Evolutionary conservation across 2,888 invertebrate genomes (phyloP).

Genomic region (Hedya salicella): DNA sequence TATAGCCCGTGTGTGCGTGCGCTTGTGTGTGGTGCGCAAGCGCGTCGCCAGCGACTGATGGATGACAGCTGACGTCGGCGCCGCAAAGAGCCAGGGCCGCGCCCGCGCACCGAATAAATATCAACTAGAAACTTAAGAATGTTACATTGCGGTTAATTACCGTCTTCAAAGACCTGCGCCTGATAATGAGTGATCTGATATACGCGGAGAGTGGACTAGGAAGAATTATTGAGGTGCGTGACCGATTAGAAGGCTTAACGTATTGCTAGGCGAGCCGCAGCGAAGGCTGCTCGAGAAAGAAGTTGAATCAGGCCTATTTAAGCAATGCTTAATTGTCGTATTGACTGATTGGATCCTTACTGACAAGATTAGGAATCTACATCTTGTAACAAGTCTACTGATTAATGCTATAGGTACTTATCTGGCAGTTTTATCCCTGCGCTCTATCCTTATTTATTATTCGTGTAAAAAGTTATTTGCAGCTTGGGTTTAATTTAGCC

Average conservation of each 20-base stretch:
- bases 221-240: constrained; percentile 40
- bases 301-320: constrained; percentile 27
- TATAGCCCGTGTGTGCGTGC: constrained; percentile 50
- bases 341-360: constrained; percentile 10
- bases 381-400: constrained; percentile 3
- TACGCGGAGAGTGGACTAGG: constrained; percentile 20
- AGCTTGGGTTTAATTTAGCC: neutral
- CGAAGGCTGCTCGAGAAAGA: constrained; percentile 16
- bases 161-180: constrained; percentile 58
- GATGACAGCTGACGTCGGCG: constrained; percentile 83
- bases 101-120: constrained; percentile 59
- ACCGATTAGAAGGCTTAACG: constrained; percentile 41
- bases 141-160: constrained; percentile 59
- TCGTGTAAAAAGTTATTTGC: neutral
- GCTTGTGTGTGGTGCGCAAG: constrained; percentile 64
- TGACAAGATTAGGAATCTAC: constrained; percentile 12
- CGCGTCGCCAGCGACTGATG: constrained; percentile 82
- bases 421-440: neutral
- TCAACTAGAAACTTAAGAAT: constrained; percentile 61
- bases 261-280: constrained; percentile 23
- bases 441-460: neutral
- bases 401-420: neutral
- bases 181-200: constrained; percentile 57
- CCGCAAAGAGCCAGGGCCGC: constrained; percentile 67
- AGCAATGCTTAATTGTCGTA: constrained; percentile 31